Base-by-base conservation (phyloP, 1,140 invertebrate species). In the Subanguina moxae region DNA sequence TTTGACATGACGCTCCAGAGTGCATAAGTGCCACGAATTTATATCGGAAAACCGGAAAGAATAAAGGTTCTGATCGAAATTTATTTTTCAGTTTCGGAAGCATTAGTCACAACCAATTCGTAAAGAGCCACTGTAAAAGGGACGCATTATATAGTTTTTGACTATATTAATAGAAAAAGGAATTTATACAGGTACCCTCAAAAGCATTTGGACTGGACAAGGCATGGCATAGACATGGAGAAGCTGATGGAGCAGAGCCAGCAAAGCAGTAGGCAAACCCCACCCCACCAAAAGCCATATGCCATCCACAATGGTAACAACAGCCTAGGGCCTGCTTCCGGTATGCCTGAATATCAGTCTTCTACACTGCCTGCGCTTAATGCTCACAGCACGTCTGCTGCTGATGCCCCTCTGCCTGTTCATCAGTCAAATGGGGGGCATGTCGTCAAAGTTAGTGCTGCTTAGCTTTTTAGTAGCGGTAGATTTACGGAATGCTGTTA, bases 211-310 rank as follows among this genome's bases (percentile, higher is more conserved):
- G 58, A 61, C 58, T 61, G 58, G 58, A 32, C 8, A 5, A 30
- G 58, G 28, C 58, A 61, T 5, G 58, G 27, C 13, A 52, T 52
- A 21, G 58, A 61, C 58, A 61, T 61, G 58, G 58, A 61, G 27
- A 61, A 61, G 28, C 38, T 61, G n/a, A 30, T 61, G 19, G 58
- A 61, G 58, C 48, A 52, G 15, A 32, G 28, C 28, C 52, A 56
- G 28, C 52, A 56, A 23, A 56, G 52, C 52, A 56, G 28, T 28
- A 21, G 57, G n/a, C 27, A 30, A 61, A 43, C 38, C 3, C 58
- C 58, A 7, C 27, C 58, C 8, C 58, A 61, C 28, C 19, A 61
- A 8, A 52, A 52, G 48, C 23, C 48, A 52, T 52, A 52, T 52
- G 48, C 48, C 17, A 15, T 52, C n/a, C 3, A 52, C 23, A 25